Percentiles rank a stretch among this genome's conserved stretches.
Evolutionary conservation across 1,140 invertebrate genomes (phyloP).

Genomic region (Steinernema khuongi): DNA sequence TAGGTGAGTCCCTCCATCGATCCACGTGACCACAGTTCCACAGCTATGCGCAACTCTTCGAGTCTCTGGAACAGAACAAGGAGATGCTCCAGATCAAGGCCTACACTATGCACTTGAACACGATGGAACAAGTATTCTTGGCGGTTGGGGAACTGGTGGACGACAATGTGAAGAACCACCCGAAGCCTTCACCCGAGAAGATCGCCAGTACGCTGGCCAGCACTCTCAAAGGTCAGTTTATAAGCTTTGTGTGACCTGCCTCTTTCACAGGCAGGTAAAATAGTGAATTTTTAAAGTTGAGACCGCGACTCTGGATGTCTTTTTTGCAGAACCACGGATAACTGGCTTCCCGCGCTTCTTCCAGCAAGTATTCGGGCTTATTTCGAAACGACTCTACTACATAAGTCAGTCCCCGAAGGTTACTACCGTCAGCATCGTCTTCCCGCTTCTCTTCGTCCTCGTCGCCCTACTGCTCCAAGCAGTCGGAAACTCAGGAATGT

Average conservation of each 20-base stretch:
- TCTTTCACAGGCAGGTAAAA: no score
- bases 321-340: not conserved
- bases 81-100: not conserved
- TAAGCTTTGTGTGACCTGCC: not conserved
- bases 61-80: not conserved
- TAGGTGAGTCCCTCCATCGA: not conserved
- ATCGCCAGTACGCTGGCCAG: not conserved
- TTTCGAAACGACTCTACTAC: not conserved
- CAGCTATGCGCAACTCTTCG: slow-evolving; percentile 3
- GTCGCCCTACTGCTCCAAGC: not conserved
- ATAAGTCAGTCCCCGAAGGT: not conserved
- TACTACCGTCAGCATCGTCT: not conserved
- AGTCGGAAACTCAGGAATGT: not conserved
- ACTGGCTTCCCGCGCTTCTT: not conserved
- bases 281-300: no score
- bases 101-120: not conserved
- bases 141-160: slow-evolving; percentile 1
- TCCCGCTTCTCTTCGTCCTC: not conserved
- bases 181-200: not conserved
- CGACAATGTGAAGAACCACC: not conserved
- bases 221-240: not conserved
- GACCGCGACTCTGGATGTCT: no score
- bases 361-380: not conserved
- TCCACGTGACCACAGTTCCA: not conserved
- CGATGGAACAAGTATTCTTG: not conserved